Evolutionary conservation across 2,113 vertebrate species (phyloP), one percentile per base, ranked within the genome.

Genomic region (Peromyscus polionotus): DNA sequence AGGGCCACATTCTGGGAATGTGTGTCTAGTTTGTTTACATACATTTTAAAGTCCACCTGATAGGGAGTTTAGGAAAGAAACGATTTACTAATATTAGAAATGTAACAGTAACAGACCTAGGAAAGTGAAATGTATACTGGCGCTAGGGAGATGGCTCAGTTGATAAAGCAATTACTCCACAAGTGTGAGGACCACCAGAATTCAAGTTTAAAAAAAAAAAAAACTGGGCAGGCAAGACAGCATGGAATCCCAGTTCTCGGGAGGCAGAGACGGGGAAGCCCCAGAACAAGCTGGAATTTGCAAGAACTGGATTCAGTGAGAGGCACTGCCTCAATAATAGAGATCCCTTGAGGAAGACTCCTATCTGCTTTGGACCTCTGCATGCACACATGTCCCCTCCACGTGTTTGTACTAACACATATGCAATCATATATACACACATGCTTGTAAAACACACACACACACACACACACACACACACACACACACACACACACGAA

Each of bases 1-100:
- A 31, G 76, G 7, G 16, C 45, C 87, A 72, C 13, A 54, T 70
- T 84, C 48, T 70, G 73, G 28, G 45, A 84, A 54, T 79, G 51
- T 81, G 61, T 76, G 36, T 81, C 42, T 91, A 87, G 77, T 3
- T 70, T 88, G 7, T n/a, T 33, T 42, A 79, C 63, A 51, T 77
- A 54, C 39, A 20, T 77, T 79, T 93, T 93, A 36, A 91, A 88
- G 20, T 88, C 54, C 17, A 93, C 72, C 54, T 48, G 92, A 51
- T 73, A 36, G 24, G 45, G 33, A 85, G 88, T 95, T 91, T 86
- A 91, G 76, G 33, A 85, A 88, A 92, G 61, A 51, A 90, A 67
- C 5, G 76, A 45, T 45, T 73, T 90, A 91, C 45, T 94, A 80
- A 39, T 2, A 76, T 77, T 80, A 57, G 26, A 90, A 95, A 86